Percentiles rank a stretch among this genome's conserved stretches.
Conservation (phyloP, 2,888 invertebrate species). For the Timandra comae region DNA sequence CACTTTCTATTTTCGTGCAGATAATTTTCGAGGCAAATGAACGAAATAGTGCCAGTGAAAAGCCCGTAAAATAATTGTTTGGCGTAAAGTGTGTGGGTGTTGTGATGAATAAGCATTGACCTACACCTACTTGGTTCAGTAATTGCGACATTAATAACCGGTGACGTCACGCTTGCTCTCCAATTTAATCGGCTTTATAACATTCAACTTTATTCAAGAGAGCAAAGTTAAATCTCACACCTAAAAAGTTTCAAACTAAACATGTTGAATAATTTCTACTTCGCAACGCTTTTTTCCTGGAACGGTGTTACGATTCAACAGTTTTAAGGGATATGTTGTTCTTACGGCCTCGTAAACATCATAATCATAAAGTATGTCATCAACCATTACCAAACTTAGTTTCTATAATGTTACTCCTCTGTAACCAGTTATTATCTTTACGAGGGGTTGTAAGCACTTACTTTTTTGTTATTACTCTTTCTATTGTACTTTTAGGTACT, state of each 20-base stretch:
- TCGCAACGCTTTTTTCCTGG: too few relatives aligned
- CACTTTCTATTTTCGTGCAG: too few relatives aligned
- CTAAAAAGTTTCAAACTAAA: too few relatives aligned
- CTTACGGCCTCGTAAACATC: too few relatives aligned
- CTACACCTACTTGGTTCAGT: slow-evolving; percentile 32
- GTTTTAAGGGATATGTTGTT: too few relatives aligned
- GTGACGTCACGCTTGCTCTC: slow-evolving; percentile 26
- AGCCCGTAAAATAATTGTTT: slow-evolving; percentile 19
- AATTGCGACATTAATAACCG: slow-evolving; percentile 23
- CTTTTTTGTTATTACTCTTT: slow-evolving; percentile 62
- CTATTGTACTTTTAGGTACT: slow-evolving; percentile 52
- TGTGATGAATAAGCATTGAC: slow-evolving; percentile 34
- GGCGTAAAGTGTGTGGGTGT: slow-evolving; percentile 29
- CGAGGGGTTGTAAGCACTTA: slow-evolving; percentile 67
- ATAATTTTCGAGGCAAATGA: slow-evolving; percentile 9
- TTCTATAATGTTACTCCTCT: slow-evolving; percentile 15
- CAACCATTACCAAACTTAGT: slow-evolving; percentile 37
- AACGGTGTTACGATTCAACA: too few relatives aligned
- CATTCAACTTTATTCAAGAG: too few relatives aligned
- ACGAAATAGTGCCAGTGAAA: slow-evolving; percentile 17
- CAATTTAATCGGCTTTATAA: too few relatives aligned
- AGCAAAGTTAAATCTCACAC: too few relatives aligned
- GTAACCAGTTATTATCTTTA: slow-evolving; percentile 58
- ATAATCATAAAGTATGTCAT: slow-evolving; percentile 30
- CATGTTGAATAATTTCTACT: too few relatives aligned